Base-by-base conservation (phyloP, 2,888 invertebrate species). In the Andrena hattorfiana region DNA sequence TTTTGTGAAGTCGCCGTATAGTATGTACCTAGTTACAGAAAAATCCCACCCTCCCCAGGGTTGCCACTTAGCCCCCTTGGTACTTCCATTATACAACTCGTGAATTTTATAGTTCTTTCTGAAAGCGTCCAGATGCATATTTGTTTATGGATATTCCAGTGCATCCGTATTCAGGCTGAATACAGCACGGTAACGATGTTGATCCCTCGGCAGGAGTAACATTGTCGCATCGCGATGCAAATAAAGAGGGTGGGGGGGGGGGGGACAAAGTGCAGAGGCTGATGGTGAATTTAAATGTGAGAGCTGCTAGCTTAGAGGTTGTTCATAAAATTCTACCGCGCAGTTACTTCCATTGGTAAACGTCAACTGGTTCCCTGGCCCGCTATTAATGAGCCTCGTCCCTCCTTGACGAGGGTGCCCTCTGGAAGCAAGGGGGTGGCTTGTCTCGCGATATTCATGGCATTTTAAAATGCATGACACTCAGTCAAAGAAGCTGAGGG, bases 401-500 rank as follows among this genome's bases (percentile, higher is more conserved):
- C 51, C 51, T 30, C n/a, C 28, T 23, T 56, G 69, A 51, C 60
- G 74, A 79, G 68, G 81, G 81, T 78, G 70, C 69, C 59, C 62
- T 30, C 66, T 51, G 66, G 42, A 42, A 42, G 42, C 42, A 42
- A 42, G 42, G 42, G 8, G 48, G 60, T 51, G 70, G 72, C 73
- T 51, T 63, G 67, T 64, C 77, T 75, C 56, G 86, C 81, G 77
- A 89, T 87, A 85, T 85, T 87, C 85, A 67, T 76, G 49, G 74
- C 72, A 77, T 89, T 42, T 84, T 81, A 89, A 89, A 87, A 88
- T 89, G 87, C 77, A 83, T 79, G 62, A 64, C 48, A 26, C 28
- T 20, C 32, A n/a, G 74, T 54, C 35, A 66, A 54, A 70, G 73
- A 62, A 62, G 68, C 63, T 16, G 51, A n/a, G 20, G 26, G 7